Base-by-base conservation (phyloP, 1,140 invertebrate genomes). In the Amphibalanus amphitrite region DNA sequence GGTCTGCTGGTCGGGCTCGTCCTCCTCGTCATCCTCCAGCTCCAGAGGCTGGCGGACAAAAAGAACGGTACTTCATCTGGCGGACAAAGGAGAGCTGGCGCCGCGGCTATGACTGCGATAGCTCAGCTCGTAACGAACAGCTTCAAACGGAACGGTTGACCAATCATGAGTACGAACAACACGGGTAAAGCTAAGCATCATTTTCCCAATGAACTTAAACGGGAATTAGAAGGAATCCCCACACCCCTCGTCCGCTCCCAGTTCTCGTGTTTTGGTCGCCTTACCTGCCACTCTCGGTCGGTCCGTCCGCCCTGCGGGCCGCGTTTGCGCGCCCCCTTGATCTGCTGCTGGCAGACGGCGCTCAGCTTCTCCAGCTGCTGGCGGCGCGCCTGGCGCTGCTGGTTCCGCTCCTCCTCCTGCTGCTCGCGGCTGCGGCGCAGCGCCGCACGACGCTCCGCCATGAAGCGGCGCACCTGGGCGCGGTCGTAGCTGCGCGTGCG, bases 381-480 rank as follows among this genome's bases (percentile, higher is more conserved):
- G 47, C 47, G 47, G 6, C 47, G 47, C 47, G 6, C 6, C 47
- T 59, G 47, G 1, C 20, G 1, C 13, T 23, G 47, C 47, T 59
- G 47, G 10, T 20, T 8, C 17, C 47, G 47, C 13, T 23, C 47
- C 1, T 8, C 47, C 47, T 13, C 47, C 47, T 59, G 13, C 47
- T 59, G 13, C 13, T 13, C 47, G 10, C 47, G 47, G 47, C 47
- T 59, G 47, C 47, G 47, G 47, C 17, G 47, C 47, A 59, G 47
- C 47, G 10, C 47, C 13, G 47, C 17, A 1, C 47, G 47, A 13
- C 47, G 71, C 28, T 38, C 64, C 29, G 29, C 59, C 67, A 72
- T 72, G 71, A 70, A 72, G 29, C 65, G 71, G 29, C 71, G 71
- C 26, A 72, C 70, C 33, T 72, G 69, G n/a, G 65, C 71, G 13